phyloP scores from a whole-genome alignment of 2,797 vertebrate genomes.

The Philypnodon macrostomus region DNA sequence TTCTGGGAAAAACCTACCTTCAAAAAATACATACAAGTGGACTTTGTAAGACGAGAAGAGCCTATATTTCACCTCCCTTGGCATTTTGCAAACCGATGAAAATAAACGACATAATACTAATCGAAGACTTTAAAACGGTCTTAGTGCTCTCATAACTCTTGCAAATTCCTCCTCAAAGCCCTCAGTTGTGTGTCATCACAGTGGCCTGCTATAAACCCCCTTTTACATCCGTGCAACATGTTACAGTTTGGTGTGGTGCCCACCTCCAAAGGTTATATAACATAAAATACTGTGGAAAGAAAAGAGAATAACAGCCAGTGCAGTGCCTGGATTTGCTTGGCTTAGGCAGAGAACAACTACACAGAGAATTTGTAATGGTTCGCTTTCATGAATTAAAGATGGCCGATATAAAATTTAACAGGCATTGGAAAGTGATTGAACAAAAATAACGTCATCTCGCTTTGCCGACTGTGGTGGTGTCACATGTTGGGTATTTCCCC shows the following conservation, averaged over 20 bases:
- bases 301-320: slow-evolving; percentile 26
- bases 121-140: too few relatives aligned
- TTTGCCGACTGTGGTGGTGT: slow-evolving; percentile 35
- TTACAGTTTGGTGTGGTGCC: slow-evolving; percentile 31
- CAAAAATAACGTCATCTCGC: slow-evolving; percentile 58
- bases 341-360: slow-evolving; percentile 54
- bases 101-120: too few relatives aligned
- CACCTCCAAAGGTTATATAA: slow-evolving; percentile 66
- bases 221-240: slow-evolving; percentile 28
- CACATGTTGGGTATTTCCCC: slow-evolving; percentile 71
- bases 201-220: slow-evolving; percentile 39
- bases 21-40: too few relatives aligned
- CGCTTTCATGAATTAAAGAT: slow-evolving; percentile 66
- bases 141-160: too few relatives aligned
- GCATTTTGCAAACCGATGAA: too few relatives aligned
- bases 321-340: too few relatives aligned
- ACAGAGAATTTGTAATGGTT: slow-evolving; percentile 62
- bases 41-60: too few relatives aligned
- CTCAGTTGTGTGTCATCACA: slow-evolving; percentile 16
- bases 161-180: slow-evolving; percentile 11
- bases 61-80: too few relatives aligned
- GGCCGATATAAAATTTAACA: slow-evolving; percentile 55
- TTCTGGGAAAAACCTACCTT: too few relatives aligned
- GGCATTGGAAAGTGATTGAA: slow-evolving; percentile 47
- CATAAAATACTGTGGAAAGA: slow-evolving; percentile 30